A percentile compares a stretch with the other conserved stretches of the same genome.
These are phyloP conservation scores for Gopherus evgoodei DNA, from an alignment of 2,113 vertebrate species.

Conservation along the genomic window DNA sequence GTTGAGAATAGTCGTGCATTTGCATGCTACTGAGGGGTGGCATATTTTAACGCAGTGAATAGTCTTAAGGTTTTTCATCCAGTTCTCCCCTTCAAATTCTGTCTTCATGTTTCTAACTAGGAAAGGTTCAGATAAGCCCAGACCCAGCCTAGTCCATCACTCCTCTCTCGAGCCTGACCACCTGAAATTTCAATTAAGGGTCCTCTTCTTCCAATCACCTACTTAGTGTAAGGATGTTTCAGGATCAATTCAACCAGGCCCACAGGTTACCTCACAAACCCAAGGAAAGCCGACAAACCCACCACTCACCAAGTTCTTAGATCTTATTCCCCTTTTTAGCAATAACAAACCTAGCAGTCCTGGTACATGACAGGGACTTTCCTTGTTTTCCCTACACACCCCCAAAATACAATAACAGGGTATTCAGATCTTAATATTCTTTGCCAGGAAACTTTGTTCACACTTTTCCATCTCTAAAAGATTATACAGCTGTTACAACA, in stretches of 20 bases:
- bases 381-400: not conserved
- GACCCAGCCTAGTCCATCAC: not conserved
- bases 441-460: not conserved
- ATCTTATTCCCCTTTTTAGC: not conserved
- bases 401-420: not conserved
- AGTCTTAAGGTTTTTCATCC: not conserved
- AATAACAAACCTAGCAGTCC: not conserved
- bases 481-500: not conserved
- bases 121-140: not conserved
- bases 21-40: fast-evolving
- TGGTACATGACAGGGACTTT: not conserved
- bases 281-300: not conserved
- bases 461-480: not conserved
- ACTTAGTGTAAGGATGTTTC: not conserved
- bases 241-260: not conserved
- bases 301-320: not conserved
- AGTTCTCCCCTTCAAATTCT: fast-evolving
- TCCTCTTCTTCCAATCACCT: not conserved
- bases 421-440: not conserved
- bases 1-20: fast-evolving
- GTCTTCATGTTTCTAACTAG: not conserved
- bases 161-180: not conserved
- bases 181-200: not conserved
- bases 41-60: fast-evolving
- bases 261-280: not conserved